These are phyloP conservation scores for Drosophila sp. DNA, from an alignment of 1,140 invertebrate species.

Conservation along the genomic window DNA sequence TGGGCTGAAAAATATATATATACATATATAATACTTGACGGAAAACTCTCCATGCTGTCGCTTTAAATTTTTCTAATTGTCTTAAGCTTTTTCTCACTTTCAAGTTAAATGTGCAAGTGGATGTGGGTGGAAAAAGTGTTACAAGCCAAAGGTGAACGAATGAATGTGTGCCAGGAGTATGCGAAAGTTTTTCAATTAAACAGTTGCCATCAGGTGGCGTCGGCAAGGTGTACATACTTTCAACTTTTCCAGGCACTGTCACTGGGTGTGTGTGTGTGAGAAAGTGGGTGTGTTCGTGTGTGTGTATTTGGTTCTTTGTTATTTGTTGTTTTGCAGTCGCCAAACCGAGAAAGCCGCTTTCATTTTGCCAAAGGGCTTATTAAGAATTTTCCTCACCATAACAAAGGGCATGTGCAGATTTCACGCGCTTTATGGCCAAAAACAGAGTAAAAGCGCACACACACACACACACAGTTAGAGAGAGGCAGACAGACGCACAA, in stretches of 20 bases:
- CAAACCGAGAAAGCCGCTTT: conserved; percentile 40
- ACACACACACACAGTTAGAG: conserved; percentile 17
- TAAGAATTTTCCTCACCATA: conserved; percentile 56
- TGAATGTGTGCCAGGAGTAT: conserved; percentile 48
- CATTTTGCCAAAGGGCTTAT: conserved; percentile 52
- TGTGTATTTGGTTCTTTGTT: conserved; percentile 8
- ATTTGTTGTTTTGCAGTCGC: conserved; percentile 16
- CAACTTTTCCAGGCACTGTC: conserved; percentile 46
- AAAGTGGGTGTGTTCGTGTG: neutral
- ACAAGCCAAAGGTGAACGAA: conserved; percentile 18
- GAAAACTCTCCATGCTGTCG: conserved; percentile 43
- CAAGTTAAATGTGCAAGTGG: neutral
- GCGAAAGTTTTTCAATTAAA: conserved; percentile 79
- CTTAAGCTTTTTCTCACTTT: conserved; percentile 33
- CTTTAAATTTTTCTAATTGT: conserved; percentile 64
- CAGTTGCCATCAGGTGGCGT: conserved; percentile 60
- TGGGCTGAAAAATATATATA: neutral
- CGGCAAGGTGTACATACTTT: conserved; percentile 41
- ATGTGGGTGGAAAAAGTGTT: conserved; percentile 10
- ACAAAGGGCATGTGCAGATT: conserved; percentile 57
- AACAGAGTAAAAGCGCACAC: conserved; percentile 7
- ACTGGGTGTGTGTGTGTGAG: conserved; percentile 4
- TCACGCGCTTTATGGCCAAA: conserved; percentile 57
- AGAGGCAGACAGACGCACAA: conserved; percentile 5
- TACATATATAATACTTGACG: neutral